A percentile compares a stretch with the other conserved stretches of the same genome.
Conservation (phyloP, 2,888 invertebrate genomes). For the Agrotis puta region DNA sequence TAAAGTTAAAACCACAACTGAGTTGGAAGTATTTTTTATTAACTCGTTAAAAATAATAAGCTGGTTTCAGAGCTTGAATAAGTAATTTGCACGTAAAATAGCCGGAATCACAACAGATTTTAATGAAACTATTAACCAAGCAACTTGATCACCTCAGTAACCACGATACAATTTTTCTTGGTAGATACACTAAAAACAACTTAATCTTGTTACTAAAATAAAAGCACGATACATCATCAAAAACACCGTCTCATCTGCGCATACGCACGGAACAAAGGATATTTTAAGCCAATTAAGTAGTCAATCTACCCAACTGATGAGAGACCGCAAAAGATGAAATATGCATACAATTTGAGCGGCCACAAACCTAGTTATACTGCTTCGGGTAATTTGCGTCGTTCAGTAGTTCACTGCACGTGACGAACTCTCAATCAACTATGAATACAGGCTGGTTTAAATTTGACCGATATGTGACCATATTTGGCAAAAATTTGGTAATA, state of each 20-base stretch:
- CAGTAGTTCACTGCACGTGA: conserved; percentile 51
- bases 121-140: neutral
- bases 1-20: no score
- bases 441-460: conserved; percentile 37
- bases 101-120: neutral
- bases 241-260: conserved; percentile 19
- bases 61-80: no score
- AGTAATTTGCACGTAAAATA: neutral
- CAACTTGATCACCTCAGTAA: neutral
- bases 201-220: neutral
- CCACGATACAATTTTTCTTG: neutral
- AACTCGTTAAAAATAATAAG: no score
- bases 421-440: conserved; percentile 60
- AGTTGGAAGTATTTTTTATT: no score
- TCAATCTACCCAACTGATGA: conserved; percentile 26
- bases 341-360: conserved; percentile 33
- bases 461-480: neutral
- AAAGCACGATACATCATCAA: conserved; percentile 3
- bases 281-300: conserved; percentile 32
- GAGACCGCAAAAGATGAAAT: conserved; percentile 56
- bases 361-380: conserved; percentile 27
- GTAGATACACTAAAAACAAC: neutral
- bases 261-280: conserved; percentile 13
- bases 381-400: conserved; percentile 50
- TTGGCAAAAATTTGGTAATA: no score